These are phyloP conservation scores for Neotoxoptera formosana DNA, from an alignment of 1,140 invertebrate species.

Conservation along the genomic window DNA sequence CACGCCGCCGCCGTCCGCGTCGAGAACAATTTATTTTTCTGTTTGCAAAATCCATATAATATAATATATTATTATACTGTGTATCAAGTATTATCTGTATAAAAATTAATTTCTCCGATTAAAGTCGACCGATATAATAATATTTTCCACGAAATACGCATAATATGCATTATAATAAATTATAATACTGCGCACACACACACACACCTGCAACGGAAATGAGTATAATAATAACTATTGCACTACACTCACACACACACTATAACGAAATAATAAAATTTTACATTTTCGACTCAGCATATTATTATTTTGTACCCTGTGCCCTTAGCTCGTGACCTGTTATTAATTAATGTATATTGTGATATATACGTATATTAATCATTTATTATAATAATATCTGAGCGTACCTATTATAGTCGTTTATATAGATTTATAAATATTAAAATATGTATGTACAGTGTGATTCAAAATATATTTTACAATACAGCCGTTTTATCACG, in stretches of 20 bases:
- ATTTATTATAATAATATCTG: neutral
- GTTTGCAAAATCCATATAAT: neutral
- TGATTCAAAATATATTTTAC: too few species aligned
- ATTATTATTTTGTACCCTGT: neutral
- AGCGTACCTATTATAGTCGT: too few species aligned
- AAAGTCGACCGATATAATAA: neutral
- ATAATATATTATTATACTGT: too few species aligned
- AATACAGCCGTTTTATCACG: too few species aligned
- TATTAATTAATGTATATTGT: neutral
- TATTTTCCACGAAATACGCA: neutral
- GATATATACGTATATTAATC: neutral
- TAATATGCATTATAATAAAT: neutral
- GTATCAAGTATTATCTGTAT: neutral
- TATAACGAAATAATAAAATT: neutral
- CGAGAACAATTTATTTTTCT: neutral
- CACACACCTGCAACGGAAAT: neutral
- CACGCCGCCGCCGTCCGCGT: neutral
- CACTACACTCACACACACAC: neutral
- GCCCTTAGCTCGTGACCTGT: neutral
- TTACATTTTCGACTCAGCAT: neutral
- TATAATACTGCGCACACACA: neutral
- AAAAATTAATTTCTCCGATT: neutral
- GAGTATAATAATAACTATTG: slow-evolving; percentile 9
- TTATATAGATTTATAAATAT: too few species aligned
- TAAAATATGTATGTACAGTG: too few species aligned